A percentile compares a stretch with the other conserved stretches of the same genome.
These are phyloP conservation scores for Rhynchophorus ferrugineus DNA, from an alignment of 1,140 invertebrate genomes.

Conservation along the genomic window DNA sequence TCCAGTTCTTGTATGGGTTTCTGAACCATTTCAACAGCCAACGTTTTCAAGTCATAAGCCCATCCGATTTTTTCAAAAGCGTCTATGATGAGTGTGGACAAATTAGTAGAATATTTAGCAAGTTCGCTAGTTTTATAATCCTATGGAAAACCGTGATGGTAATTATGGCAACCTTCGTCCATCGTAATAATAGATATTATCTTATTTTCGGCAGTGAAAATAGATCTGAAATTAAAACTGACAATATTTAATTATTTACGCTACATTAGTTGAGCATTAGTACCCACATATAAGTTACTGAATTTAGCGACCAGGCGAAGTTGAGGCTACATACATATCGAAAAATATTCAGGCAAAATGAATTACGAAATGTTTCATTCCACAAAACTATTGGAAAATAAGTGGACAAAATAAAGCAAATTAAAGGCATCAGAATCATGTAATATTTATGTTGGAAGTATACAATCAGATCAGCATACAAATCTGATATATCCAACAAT, in stretches of 20 bases:
- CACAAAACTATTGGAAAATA: conserved; percentile 74
- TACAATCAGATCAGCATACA: conserved; percentile 80
- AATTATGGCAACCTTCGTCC: conserved; percentile 92
- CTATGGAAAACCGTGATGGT: conserved; percentile 93
- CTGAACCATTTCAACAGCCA: conserved; percentile 61
- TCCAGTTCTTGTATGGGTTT: conserved; percentile 67
- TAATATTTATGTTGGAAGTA: conserved; percentile 88
- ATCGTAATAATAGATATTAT: conserved; percentile 62
- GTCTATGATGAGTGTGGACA: conserved; percentile 81
- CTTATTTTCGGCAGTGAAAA: conserved; percentile 68
- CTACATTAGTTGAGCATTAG: conserved; percentile 87
- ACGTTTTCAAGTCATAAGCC: conserved; percentile 82
- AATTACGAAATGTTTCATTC: conserved; percentile 70
- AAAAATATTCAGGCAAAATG: conserved; percentile 79
- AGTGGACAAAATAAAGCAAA: conserved; percentile 83
- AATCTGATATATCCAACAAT: conserved; percentile 77
- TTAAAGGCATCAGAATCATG: conserved; percentile 65
- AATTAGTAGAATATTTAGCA: conserved; percentile 70
- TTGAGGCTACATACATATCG: conserved; percentile 83
- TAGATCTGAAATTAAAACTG: conserved; percentile 45
- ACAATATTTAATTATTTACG: conserved; percentile 43
- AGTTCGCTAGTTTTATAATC: conserved; percentile 85
- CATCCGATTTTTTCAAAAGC: conserved; percentile 75
- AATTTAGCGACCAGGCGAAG: conserved; percentile 94
- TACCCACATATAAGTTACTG: conserved; percentile 88